Base-by-base conservation (phyloP, 2,797 vertebrate species). In the Sphaeramia orbicularis region DNA sequence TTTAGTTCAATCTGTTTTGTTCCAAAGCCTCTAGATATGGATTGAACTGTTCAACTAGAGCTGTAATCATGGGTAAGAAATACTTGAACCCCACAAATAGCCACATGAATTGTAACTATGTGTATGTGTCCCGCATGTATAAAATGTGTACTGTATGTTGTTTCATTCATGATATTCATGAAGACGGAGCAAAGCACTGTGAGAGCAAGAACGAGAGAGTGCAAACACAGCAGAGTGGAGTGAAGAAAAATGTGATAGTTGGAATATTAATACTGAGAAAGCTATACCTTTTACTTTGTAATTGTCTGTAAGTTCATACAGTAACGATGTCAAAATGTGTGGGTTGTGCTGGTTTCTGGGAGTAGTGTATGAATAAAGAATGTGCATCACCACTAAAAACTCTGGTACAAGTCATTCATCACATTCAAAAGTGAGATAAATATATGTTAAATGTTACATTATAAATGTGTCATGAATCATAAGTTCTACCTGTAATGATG, bases 131-230 rank as follows among this genome's bases (percentile, higher is more conserved):
- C 53, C 48, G 82, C 88, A 88, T 89, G 85, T 90, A 51, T 83
- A 65, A 70, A 77, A 65, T 53, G 47, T 74, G 64, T 73, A 66
- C 55, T 76, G 65, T 84, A 50, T 86, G 79, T 86, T 58, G 59
- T 84, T 81, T 81, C 83, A 80, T 88, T 90, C 88, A 89, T 89
- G 87, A 90, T 83, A 91, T 92, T 90, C 86, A 90, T 89, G 85
- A 90, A 74, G 55, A 75, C 51, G 56, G 71, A 76, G 78, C 15
- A 59, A 65, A 74, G 64, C 30, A 56, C n/a, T 66, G 67, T 55
- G 51, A 62, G 45, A 55, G 11, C 11, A 13, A 37, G 50, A 7
- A 11, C n/a, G 60, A 50, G 48, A 67, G 38, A n/a, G 15, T 21
- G 41, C 36, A 27, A 18, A 30, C 9, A 52, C 51, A 53, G 49